These are phyloP conservation scores for Dysdera silvatica DNA, from an alignment of 1,140 invertebrate species.

Conservation along the genomic window DNA sequence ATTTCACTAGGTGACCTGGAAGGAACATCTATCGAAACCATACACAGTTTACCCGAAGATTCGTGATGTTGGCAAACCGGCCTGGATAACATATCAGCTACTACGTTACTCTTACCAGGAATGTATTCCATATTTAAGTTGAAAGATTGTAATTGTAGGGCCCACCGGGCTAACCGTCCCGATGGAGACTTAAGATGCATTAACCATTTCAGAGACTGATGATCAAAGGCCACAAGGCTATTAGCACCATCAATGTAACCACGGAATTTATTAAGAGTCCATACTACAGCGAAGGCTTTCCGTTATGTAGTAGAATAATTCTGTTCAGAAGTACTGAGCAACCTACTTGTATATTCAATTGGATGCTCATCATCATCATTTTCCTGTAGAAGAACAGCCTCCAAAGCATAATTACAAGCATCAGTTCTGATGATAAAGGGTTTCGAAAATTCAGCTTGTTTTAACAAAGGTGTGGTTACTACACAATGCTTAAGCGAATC, in stretches of 20 bases:
- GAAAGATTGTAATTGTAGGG: not conserved
- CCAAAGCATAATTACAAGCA: constrained; percentile 35
- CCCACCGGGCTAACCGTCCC: not conserved
- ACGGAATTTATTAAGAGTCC: not conserved
- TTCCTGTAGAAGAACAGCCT: constrained; percentile 31
- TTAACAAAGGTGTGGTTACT: constrained; percentile 23
- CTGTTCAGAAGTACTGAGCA: constrained; percentile 27
- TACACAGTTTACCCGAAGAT: not conserved
- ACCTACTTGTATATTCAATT: constrained; percentile 39
- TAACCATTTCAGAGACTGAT: not conserved
- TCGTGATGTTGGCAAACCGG: not conserved
- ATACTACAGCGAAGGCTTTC: constrained; percentile 1
- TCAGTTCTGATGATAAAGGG: constrained; percentile 38
- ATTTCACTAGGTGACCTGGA: not conserved
- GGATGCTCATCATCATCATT: constrained; percentile 26
- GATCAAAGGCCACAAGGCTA: not conserved
- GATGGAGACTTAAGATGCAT: not conserved
- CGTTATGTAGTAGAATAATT: constrained; percentile 34
- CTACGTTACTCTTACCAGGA: not conserved
- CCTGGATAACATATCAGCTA: not conserved
- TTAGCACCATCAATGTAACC: not conserved
- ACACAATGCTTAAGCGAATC: constrained; percentile 32
- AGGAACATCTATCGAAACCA: not conserved
- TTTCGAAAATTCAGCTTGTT: constrained; percentile 32
- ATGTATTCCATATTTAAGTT: not conserved